phyloP scores from a whole-genome alignment of 2,113 vertebrate species.

The Lophius piscatorius region DNA sequence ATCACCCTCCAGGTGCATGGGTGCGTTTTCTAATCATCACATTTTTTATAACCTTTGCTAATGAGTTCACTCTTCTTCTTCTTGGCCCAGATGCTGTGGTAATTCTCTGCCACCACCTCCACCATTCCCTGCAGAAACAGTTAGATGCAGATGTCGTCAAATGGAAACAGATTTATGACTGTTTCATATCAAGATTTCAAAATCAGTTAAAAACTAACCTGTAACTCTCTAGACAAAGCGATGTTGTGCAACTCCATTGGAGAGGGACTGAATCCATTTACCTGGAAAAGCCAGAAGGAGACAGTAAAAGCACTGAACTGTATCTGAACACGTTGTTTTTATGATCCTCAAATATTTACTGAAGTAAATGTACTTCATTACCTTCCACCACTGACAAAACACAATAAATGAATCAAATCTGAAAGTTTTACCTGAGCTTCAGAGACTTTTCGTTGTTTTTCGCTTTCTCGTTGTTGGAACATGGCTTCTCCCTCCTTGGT shows the following conservation, averaged over 20 bases:
- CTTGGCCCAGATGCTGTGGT: slow-evolving; percentile 98
- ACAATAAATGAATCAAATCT: neutral
- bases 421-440: slow-evolving; percentile 83
- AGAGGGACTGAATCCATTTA: slow-evolving; percentile 86
- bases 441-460: slow-evolving; percentile 86
- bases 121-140: slow-evolving; percentile 87
- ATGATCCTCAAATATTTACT: no score
- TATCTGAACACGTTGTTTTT: no score
- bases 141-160: neutral
- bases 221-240: slow-evolving; percentile 90
- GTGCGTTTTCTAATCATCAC: neutral
- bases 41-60: slow-evolving; percentile 83
- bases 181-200: neutral
- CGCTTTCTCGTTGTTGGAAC: slow-evolving; percentile 88
- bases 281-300: slow-evolving; percentile 69
- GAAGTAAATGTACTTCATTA: no score
- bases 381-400: no score
- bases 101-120: slow-evolving; percentile 96
- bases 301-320: neutral
- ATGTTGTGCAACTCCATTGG: slow-evolving; percentile 91
- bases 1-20: neutral
- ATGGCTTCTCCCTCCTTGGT: slow-evolving; percentile 90
- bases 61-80: slow-evolving; percentile 94
- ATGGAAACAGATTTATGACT: neutral
- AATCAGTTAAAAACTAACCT: slow-evolving; percentile 80